Conservation (phyloP, 35 echinoderm and acorn worm species). For the Patiria miniata region DNA sequence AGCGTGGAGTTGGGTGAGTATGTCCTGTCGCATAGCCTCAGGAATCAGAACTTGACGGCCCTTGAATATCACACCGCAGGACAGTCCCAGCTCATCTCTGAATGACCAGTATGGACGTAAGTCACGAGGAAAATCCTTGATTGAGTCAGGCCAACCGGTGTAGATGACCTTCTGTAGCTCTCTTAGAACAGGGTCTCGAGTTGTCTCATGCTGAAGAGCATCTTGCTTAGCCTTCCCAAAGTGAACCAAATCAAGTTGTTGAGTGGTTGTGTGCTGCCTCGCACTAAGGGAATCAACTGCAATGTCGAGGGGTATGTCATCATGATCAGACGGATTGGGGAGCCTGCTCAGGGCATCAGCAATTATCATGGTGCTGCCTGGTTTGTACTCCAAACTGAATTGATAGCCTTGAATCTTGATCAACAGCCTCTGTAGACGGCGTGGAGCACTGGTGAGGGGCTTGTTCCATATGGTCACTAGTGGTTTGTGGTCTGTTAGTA, state of each 20-base stretch:
- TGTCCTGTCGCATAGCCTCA: background rate
- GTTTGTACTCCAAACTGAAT: slow-evolving; percentile 45
- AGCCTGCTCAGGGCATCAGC: slow-evolving; percentile 57
- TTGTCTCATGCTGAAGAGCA: slow-evolving; percentile 25
- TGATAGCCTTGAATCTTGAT: slow-evolving; percentile 58
- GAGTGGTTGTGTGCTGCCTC: background rate
- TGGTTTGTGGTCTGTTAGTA: slow-evolving; percentile 68
- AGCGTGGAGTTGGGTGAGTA: slow-evolving; percentile 48
- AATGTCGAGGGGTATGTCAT: background rate
- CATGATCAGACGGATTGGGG: background rate
- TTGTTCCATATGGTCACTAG: slow-evolving; percentile 55
- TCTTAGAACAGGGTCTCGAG: slow-evolving; percentile 32
- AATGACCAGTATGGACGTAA: slow-evolving; percentile 32
- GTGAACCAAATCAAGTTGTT: background rate
- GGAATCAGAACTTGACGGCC: slow-evolving; percentile 38
- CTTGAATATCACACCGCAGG: slow-evolving; percentile 55
- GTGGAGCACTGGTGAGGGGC: slow-evolving; percentile 33
- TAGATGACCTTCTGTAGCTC: slow-evolving; percentile 12
- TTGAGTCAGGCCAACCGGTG: slow-evolving; percentile 24
- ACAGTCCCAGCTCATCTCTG: slow-evolving; percentile 52
- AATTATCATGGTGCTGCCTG: slow-evolving; percentile 48
- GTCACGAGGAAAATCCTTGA: slow-evolving; percentile 15
- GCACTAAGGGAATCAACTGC: background rate
- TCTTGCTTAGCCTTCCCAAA: slow-evolving; percentile 6
- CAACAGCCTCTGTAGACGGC: slow-evolving; percentile 47